Percentiles rank a stretch among this genome's conserved stretches.
Conservation (phyloP, 2,888 invertebrate genomes). For the Neria commutata region DNA sequence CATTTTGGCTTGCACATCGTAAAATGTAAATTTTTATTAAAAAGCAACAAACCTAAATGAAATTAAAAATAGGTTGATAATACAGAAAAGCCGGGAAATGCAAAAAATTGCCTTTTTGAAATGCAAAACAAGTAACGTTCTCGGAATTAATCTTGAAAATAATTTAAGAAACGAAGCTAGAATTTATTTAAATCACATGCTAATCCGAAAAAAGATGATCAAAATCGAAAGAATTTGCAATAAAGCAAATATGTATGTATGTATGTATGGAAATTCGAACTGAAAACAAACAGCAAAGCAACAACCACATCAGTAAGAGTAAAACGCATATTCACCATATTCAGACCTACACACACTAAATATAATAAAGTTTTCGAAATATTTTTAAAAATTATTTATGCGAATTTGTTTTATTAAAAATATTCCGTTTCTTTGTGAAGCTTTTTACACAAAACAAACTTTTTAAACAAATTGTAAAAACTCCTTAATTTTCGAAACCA, state of each 20-base stretch:
- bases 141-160: constrained; percentile 51
- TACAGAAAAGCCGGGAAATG: constrained; percentile 30
- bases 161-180: constrained; percentile 42
- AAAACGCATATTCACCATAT: constrained; percentile 21
- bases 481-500: too few relatives aligned
- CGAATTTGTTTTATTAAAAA: neutral
- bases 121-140: constrained; percentile 50
- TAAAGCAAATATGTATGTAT: neutral
- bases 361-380: constrained; percentile 36
- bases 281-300: constrained; percentile 7
- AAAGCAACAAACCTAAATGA: constrained; percentile 20
- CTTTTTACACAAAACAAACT: too few relatives aligned
- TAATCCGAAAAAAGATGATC: constrained; percentile 16
- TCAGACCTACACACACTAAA: constrained; percentile 3
- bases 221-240: neutral
- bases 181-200: constrained; percentile 45
- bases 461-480: too few relatives aligned
- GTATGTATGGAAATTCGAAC: constrained; percentile 9
- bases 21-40: constrained; percentile 36
- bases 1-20: constrained; percentile 53
- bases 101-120: constrained; percentile 16
- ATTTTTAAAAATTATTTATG: constrained; percentile 32
- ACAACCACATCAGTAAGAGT: neutral
- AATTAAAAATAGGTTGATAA: constrained; percentile 28
- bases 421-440: too few relatives aligned